Base-by-base conservation (phyloP, 2,797 vertebrate genomes). In the Rhodeus uyekii region DNA sequence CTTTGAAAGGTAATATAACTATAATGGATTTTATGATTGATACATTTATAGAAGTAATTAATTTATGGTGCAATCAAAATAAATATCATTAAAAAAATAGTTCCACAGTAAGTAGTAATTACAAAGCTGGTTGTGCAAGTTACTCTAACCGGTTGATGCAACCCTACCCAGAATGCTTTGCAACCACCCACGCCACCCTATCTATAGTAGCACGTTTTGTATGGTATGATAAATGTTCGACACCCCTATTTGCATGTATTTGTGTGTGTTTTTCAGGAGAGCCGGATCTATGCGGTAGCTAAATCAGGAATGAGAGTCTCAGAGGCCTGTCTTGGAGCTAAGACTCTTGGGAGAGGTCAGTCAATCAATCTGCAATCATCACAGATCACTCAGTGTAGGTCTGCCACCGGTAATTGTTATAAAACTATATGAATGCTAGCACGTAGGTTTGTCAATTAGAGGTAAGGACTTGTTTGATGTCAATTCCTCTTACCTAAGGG, bases 221-320 rank as follows among this genome's bases (percentile, higher is more conserved):
- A 24, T 38, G 6, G 22, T 24, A 24, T 38, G 12, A 24, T 38
- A 42, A 55, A 39, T 16, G n/a, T 60, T 60, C 8, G 38, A 63
- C 27, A 60, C 10, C 18, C 29, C 16, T n/a, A 13, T 76, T 81
- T 76, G 10, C 4, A 16, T 83, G 32, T 9, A 2, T 85, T 1
- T 8, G 27, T 61, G 24, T 75, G 39, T 78, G 22, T 61, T 58
- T 89, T 95, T 63, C 92, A 99, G 97, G 97, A 98, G 90, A 97
- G 97, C 88, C 95, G 96, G 32, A 98, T 99, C 89, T 99, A 99
- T 1, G 96, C 97, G 0, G 95, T 98, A 85, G 97, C 97, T 12
- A 96, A 95, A 60, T 96, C 95, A 44, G 97, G 97, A 87, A 96
- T 99, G 96, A 95, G 94, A 86, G 93, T 98, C 13, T 98, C 97